Conservation (phyloP, 2,888 invertebrate genomes). For the Cactoblastis cactorum region DNA sequence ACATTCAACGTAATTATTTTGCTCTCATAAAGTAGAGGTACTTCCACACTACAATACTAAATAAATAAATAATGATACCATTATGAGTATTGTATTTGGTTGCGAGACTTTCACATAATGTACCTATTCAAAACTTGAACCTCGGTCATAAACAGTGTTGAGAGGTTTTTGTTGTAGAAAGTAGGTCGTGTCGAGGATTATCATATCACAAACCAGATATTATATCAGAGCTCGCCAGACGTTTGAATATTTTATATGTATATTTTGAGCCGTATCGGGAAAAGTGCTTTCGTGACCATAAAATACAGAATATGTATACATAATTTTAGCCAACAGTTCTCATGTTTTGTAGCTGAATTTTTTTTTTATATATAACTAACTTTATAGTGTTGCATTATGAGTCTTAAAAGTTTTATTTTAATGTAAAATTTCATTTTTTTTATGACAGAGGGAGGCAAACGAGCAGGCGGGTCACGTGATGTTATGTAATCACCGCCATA, state of each 20-base stretch:
- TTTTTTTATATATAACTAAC: background rate
- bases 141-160: background rate
- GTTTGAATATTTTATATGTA: slow-evolving; percentile 1
- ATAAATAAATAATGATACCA: too few species aligned
- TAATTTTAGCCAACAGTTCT: background rate
- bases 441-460: too few species aligned
- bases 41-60: too few species aligned
- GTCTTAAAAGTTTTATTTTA: background rate
- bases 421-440: too few species aligned
- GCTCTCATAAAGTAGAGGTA: too few species aligned
- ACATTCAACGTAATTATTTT: too few species aligned
- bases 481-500: too few species aligned
- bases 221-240: background rate
- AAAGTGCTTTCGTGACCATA: background rate
- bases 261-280: background rate
- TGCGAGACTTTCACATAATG: background rate
- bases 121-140: background rate
- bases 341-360: background rate
- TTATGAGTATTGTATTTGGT: too few species aligned
- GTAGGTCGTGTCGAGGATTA: background rate
- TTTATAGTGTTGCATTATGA: background rate
- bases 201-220: slow-evolving; percentile 4
- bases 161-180: background rate
- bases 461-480: too few species aligned
- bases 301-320: background rate